Evolutionary conservation across 2,888 invertebrate genomes (phyloP).

Genomic region (Metacarcinus magister): DNA sequence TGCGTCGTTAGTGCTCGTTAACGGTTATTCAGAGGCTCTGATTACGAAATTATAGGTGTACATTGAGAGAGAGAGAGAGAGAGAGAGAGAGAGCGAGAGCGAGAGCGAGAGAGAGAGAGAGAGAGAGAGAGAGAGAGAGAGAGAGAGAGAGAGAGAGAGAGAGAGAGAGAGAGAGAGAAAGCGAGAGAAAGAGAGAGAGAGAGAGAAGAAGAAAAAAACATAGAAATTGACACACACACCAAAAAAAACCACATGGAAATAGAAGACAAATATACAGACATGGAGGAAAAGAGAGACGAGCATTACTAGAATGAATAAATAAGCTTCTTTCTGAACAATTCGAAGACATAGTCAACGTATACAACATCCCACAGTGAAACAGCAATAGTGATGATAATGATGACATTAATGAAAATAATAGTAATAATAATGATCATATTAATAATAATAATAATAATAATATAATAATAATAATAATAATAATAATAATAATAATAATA

Average conservation of each 20-base stretch:
- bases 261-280: not conserved
- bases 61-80: slow-evolving; percentile 1
- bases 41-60: not conserved
- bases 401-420: too few species aligned
- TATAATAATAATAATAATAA: too few species aligned
- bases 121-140: slow-evolving; percentile 17
- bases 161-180: slow-evolving; percentile 27
- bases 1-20: not conserved
- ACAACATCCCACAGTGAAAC: too few species aligned
- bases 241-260: not conserved
- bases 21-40: not conserved
- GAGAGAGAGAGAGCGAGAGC: slow-evolving; percentile 40
- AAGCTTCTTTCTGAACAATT: too few species aligned
- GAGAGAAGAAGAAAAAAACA: not conserved
- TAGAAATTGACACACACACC: not conserved
- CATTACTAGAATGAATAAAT: too few species aligned
- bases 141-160: slow-evolving; percentile 14
- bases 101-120: not conserved
- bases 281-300: too few species aligned
- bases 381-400: too few species aligned
- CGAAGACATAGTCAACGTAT: too few species aligned
- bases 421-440: too few species aligned
- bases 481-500: too few species aligned
- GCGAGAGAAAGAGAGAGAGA: slow-evolving; percentile 23
- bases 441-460: too few species aligned